A percentile compares a stretch with the other conserved stretches of the same genome.
These are phyloP conservation scores for Sminthopsis crassicaudata DNA, from an alignment of 2,113 vertebrate species.

Conservation along the genomic window DNA sequence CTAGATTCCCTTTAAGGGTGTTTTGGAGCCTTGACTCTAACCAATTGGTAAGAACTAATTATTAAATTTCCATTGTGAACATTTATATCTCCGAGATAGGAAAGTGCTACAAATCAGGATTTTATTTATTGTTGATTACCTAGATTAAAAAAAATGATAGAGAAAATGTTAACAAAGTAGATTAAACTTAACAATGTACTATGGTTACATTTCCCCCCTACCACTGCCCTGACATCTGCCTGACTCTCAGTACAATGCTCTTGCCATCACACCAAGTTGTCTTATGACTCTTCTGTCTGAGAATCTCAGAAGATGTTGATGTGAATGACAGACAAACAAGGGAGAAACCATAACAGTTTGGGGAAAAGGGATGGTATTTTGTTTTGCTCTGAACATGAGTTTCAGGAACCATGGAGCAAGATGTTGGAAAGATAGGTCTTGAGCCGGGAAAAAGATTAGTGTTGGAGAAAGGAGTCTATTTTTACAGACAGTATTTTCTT, in stretches of 20 bases:
- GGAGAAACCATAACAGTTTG: not conserved
- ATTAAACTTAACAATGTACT: not conserved
- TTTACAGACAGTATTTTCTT: slow-evolving; percentile 23
- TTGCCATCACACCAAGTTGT: not conserved
- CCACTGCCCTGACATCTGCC: not conserved
- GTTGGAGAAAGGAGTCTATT: not conserved
- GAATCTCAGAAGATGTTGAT: not conserved
- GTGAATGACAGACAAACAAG: not conserved
- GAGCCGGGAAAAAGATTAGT: not conserved
- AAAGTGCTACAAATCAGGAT: not conserved
- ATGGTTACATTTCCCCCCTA: not conserved
- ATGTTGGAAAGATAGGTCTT: not conserved
- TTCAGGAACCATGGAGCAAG: not conserved
- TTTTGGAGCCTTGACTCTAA: not conserved
- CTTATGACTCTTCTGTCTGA: not conserved
- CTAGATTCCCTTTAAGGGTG: not conserved
- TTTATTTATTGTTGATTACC: not conserved
- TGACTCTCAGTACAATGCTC: not conserved
- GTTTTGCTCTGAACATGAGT: not conserved
- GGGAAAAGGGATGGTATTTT: not conserved
- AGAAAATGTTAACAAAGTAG: not conserved
- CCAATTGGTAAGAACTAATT: not conserved
- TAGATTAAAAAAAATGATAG: not conserved
- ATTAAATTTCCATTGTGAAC: not conserved
- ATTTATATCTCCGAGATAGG: not conserved